Evolutionary conservation across 2,888 invertebrate genomes (phyloP), one percentile per base, ranked within the genome.

Genomic region (Acrocyrtus sp.): DNA sequence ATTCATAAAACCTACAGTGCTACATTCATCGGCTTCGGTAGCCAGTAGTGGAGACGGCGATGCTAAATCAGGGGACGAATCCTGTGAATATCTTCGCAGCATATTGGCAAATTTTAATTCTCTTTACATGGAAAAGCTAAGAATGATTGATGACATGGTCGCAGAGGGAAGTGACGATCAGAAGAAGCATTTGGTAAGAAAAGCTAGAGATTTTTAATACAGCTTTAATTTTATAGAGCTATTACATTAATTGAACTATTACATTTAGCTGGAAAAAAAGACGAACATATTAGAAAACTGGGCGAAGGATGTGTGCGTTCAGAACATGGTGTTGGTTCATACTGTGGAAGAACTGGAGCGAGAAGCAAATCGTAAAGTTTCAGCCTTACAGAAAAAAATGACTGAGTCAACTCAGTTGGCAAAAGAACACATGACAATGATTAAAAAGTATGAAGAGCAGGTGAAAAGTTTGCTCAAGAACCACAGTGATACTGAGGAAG

Each of bases 261-360:
- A n/a, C n/a, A n/a, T 24, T 54, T 65, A 76, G 70, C 67, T 76
- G 58, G 72, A 80, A 45, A 76, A 77, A n/a, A 78, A 78, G 51
- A 70, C 77, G 6, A 69, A 68, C 26, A 74, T 80, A 15, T 39
- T 78, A 47, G 80, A 79, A 60, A 74, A 74, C 22, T 80, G 80
- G 80, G 78, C 78, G 3, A 80, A 80, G 47, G 80, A 80, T 60
- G 78, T 78, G 1, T 76, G 75, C 39, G 57, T 74, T 29, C 91
- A 92, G 85, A 92, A 91, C 84, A 85, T 87, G 50, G 86, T 90
- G 85, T 85, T 92, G 80, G 89, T 88, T 58, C 87, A 86, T 65
- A 88, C 89, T 2, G 89, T 92, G 1, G 88, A 89, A 82, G 90
- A 91, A 81, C 83, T 92, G 80, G 91, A 92, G 83, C 83, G 85